Evolutionary conservation across 37 sponge, comb jelly and placozoan species (phyloP), one percentile per base, ranked within the genome.

Genomic region (Cliona cf. orientalis): DNA sequence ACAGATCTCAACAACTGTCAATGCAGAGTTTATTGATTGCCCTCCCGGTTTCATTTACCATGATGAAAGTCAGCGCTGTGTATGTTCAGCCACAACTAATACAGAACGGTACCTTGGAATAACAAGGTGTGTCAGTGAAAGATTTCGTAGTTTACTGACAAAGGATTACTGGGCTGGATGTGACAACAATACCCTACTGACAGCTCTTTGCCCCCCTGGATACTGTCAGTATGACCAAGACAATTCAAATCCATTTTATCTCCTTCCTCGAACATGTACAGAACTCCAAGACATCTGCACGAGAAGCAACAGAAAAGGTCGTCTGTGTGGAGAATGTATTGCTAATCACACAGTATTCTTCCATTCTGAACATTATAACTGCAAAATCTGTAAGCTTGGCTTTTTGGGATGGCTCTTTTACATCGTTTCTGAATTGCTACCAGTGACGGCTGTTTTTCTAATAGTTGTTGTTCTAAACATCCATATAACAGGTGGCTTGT

Each of bases 161-260:
- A 39, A 42, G 23, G 86, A 79, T 63, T 85, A 71, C 69, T 85
- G 86, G 86, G 86, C 78, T 42, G 86, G 86, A 1, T 85, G 70
- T 74, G n/a, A 32, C 26, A 44, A 21, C 26, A 31, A 3, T 26
- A 4, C 1, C 9, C 23, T 81, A 25, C 23, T 71, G 2, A 81
- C 82, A 2, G 63, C 58, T 39, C 46, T 57, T 26, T 81, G 82
- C 71, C 82, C 82, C 22, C 46, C 60, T 12, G 82, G 82, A n/a
- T 81, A 69, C 36, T 81, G 82, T 59, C 25, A 9, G 11, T 23
- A 43, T 9, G 26, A 35, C n/a, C n/a, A n/a, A n/a, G n/a, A n/a
- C 12, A 46, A 9, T 33, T 2, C 3, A 6, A 40, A 35, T 37
- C 42, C 65, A 25, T 39, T 49, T 25, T n/a, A 39, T 14, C 1